phyloP scores from a whole-genome alignment of 1,140 invertebrate species.

The Berghia stephanieae region DNA sequence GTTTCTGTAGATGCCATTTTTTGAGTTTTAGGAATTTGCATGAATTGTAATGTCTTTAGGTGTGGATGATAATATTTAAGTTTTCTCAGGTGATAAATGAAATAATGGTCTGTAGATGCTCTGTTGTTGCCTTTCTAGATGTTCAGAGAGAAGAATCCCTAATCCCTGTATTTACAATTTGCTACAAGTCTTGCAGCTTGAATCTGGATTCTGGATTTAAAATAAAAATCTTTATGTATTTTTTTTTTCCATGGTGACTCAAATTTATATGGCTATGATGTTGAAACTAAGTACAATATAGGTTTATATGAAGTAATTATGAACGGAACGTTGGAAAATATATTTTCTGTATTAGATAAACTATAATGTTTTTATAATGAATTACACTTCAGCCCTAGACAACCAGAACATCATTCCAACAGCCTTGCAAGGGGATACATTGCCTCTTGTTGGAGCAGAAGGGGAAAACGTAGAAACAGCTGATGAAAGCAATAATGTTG shows the following conservation, averaged over 20 bases:
- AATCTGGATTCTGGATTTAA: background rate
- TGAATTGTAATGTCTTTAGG: too few relatives aligned
- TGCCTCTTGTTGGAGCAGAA: slow-evolving; percentile 31
- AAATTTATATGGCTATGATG: too few relatives aligned
- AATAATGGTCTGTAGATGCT: background rate
- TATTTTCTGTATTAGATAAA: background rate
- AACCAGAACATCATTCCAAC: slow-evolving; percentile 30
- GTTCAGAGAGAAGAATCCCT: background rate
- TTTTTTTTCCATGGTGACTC: slow-evolving; percentile 4
- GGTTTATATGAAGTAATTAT: too few relatives aligned
- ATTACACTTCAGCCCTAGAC: slow-evolving; percentile 33
- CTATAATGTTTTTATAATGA: background rate
- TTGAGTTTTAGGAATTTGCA: too few relatives aligned
- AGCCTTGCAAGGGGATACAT: slow-evolving; percentile 30
- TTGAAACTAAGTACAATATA: too few relatives aligned
- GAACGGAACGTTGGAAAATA: background rate
- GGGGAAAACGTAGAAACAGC: slow-evolving; percentile 33
- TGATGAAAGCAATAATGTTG: slow-evolving; percentile 26
- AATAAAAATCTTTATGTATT: background rate
- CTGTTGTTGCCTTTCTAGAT: background rate
- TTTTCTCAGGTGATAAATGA: background rate
- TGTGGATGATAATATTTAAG: background rate
- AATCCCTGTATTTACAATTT: background rate
- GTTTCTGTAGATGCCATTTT: too few relatives aligned
- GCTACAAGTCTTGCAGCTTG: background rate